Evolutionary conservation across 2,888 invertebrate genomes (phyloP), one percentile per base, ranked within the genome.

Genomic region (Tachina grossa): DNA sequence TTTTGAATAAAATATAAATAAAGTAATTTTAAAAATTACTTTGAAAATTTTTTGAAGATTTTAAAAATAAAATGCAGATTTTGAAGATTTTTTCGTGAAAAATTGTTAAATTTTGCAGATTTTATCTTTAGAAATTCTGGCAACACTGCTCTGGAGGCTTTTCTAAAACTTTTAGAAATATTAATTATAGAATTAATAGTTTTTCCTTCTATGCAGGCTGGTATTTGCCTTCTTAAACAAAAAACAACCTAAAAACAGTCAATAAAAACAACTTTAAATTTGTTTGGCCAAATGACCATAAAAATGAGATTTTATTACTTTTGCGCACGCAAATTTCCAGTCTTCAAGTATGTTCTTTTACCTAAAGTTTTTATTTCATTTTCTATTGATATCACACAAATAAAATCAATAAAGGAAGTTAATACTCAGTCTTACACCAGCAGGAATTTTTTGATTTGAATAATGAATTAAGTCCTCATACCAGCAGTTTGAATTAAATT

Each of bases 241-340:
- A 5, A 39, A n/a, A 41, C 16, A 49, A 14, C 68, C 41, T 49
- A 9, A 61, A 51, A 51, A 43, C 13, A 72, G 16, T 72, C 49
- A 41, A 19, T 65, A 45, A 72, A 68, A 66, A 59, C 51, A 59
- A 41, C 11, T 61, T 74, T 74, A 9, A 68, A 78, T 47, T 83
- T 47, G 31, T 72, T 78, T 68, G 51, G 43, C 6, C 47, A 74
- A 74, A 22, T 83, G 83, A 61, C 83, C 83, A 41, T 49, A 68
- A 61, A 45, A 43, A 39, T 47, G 9, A 49, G 16, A 22, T 76
- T 76, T 83, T 74, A 83, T 83, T 78, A 61, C 55, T 63, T 74
- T 66, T 61, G 41, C 19, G 39, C 83, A 83, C 83, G 83, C 83
- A 72, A 83, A 74, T 41, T 51, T n/a, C 9, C 43, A 43, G 22